A percentile compares a stretch with the other conserved stretches of the same genome.
phyloP scores from a whole-genome alignment of 2,797 vertebrate species.

The Girardinus metallicus region DNA sequence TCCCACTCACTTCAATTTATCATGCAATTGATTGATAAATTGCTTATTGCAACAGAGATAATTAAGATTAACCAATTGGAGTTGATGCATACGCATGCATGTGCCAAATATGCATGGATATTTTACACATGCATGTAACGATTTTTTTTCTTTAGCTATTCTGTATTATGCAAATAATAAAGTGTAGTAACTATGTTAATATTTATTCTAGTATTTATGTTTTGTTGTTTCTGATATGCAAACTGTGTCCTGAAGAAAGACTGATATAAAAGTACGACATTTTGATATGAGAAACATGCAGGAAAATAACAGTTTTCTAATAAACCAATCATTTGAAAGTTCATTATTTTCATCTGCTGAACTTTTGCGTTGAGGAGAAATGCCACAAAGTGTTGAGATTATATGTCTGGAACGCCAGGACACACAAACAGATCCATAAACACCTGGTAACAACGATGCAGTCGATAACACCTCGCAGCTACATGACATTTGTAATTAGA shows the following conservation, averaged over 20 bases:
- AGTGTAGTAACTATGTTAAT: neutral
- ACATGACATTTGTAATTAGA: conserved; percentile 63
- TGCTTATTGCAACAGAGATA: too few species aligned
- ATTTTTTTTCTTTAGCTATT: too few species aligned
- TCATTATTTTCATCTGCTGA: neutral
- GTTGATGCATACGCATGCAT: too few species aligned
- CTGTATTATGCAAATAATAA: too few species aligned
- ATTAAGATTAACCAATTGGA: too few species aligned
- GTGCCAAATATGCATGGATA: too few species aligned
- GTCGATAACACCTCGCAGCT: conserved; percentile 51
- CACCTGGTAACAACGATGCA: conserved; percentile 28
- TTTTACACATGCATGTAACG: too few species aligned
- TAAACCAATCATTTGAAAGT: neutral
- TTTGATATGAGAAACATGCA: neutral
- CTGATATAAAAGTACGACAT: neutral
- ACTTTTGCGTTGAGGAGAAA: neutral
- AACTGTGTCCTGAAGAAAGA: too few species aligned
- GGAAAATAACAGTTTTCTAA: neutral
- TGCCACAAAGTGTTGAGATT: neutral
- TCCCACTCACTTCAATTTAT: too few species aligned
- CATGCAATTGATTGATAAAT: too few species aligned
- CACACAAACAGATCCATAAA: conserved; percentile 18
- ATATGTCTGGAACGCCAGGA: neutral
- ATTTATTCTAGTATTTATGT: neutral
- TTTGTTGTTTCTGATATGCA: neutral